These are phyloP conservation scores for Himalopsyche anomala DNA, from an alignment of 2,888 invertebrate genomes.

Conservation along the genomic window DNA sequence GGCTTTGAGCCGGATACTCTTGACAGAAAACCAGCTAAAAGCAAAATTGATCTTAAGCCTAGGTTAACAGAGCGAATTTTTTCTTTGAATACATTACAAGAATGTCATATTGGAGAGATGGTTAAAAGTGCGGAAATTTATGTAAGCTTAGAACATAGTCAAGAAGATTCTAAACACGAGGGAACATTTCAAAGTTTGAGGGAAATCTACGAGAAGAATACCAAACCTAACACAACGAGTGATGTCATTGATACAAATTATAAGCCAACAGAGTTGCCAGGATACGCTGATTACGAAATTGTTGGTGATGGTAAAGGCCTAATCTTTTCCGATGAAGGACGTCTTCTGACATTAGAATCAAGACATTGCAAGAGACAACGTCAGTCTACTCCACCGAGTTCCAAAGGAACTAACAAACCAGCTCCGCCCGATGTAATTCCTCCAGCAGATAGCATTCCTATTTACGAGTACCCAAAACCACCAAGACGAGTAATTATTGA, in stretches of 20 bases:
- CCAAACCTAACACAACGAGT: slow-evolving; percentile 3
- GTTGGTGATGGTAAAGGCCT: slow-evolving; percentile 58
- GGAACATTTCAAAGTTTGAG: slow-evolving; percentile 76
- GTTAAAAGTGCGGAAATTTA: background rate
- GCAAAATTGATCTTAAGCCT: slow-evolving; percentile 69
- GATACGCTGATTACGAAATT: slow-evolving; percentile 61
- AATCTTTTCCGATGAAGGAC: slow-evolving; percentile 76
- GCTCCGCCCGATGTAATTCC: slow-evolving; percentile 83
- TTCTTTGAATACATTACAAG: slow-evolving; percentile 23
- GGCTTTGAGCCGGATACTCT: slow-evolving; percentile 91
- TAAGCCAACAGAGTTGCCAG: slow-evolving; percentile 10
- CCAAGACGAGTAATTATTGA: slow-evolving; percentile 75
- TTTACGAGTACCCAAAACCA: slow-evolving; percentile 80
- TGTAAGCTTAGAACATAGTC: background rate
- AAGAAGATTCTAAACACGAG: slow-evolving; percentile 68
- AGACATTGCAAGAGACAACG: slow-evolving; percentile 86
- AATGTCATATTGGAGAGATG: slow-evolving; percentile 35
- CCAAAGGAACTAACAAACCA: slow-evolving; percentile 73
- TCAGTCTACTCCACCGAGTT: slow-evolving; percentile 76
- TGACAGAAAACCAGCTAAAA: slow-evolving; percentile 84
- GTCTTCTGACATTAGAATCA: slow-evolving; percentile 83
- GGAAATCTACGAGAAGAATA: slow-evolving; percentile 81
- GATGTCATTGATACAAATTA: slow-evolving; percentile 10
- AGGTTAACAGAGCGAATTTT: background rate
- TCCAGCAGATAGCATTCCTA: slow-evolving; percentile 75